These are phyloP conservation scores for Zaprionus davidi DNA, from an alignment of 1,140 invertebrate genomes.

Conservation along the genomic window DNA sequence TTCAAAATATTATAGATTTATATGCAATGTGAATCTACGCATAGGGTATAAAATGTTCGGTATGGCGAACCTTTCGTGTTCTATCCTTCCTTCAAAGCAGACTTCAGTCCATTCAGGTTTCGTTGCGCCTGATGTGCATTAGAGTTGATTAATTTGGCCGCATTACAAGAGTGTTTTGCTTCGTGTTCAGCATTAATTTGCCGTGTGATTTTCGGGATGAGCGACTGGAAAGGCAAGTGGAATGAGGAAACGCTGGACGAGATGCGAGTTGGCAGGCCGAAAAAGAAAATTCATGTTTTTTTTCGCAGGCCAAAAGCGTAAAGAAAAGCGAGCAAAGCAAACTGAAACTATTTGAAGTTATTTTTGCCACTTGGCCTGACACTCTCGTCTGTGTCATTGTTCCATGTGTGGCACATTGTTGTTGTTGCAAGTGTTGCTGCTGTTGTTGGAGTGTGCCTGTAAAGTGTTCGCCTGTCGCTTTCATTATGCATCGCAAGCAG, in stretches of 20 bases:
- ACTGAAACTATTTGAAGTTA: constrained; percentile 75
- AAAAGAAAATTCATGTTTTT: constrained; percentile 59
- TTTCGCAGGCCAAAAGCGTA: constrained; percentile 1
- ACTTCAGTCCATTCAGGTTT: constrained; percentile 31
- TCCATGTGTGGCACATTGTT: constrained; percentile 41
- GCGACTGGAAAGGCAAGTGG: constrained; percentile 37
- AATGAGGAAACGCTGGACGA: constrained; percentile 46
- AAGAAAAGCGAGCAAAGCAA: constrained; percentile 23
- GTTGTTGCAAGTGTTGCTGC: constrained; percentile 19
- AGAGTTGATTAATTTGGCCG: constrained; percentile 66
- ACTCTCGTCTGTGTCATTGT: constrained; percentile 78
- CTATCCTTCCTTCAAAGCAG: constrained; percentile 14
- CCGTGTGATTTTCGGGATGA: constrained; percentile 63
- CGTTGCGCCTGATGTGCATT: constrained; percentile 50
- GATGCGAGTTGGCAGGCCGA: constrained; percentile 53
- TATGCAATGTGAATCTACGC: neutral
- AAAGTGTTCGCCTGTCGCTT: constrained; percentile 72
- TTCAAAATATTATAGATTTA: too few relatives aligned
- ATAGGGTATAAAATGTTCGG: neutral
- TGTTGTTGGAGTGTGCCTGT: constrained; percentile 54
- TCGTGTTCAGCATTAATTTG: constrained; percentile 77
- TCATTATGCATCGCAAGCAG: constrained; percentile 57
- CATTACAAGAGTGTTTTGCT: constrained; percentile 65
- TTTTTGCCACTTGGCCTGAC: constrained; percentile 77
- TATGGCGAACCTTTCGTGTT: neutral